Conservation (phyloP, 35 echinoderm and acorn worm genomes). For the Diadema setosum region DNA sequence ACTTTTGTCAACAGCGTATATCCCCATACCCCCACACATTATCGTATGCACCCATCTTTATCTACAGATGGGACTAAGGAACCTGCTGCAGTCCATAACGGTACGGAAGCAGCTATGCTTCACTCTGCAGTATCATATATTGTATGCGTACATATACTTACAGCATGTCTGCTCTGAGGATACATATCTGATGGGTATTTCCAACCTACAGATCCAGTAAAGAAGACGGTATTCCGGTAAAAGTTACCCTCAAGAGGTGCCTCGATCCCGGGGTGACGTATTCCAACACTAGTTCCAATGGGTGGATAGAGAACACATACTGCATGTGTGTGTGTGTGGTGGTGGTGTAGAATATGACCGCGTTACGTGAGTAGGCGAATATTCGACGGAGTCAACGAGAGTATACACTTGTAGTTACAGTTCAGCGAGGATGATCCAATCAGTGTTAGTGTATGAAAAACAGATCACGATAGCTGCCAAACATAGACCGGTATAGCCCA, state of each 20-base stretch:
- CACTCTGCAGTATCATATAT: too few relatives aligned
- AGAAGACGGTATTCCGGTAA: background rate
- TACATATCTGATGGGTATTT: too few relatives aligned
- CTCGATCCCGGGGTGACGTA: background rate
- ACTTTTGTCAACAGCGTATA: too few relatives aligned
- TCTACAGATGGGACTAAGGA: too few relatives aligned
- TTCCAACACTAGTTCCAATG: background rate
- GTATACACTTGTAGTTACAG: constrained; percentile 4
- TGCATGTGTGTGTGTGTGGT: background rate
- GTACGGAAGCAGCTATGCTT: too few relatives aligned
- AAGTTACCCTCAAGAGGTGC: background rate
- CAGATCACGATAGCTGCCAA: background rate
- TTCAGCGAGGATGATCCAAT: constrained; percentile 6
- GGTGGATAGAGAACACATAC: background rate
- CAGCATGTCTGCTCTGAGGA: constrained; percentile 86
- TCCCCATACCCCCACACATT: too few relatives aligned
- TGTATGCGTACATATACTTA: too few relatives aligned
- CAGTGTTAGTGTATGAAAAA: background rate
- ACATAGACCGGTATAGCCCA: background rate
- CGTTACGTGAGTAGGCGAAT: background rate
- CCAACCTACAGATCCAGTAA: constrained; percentile 29
- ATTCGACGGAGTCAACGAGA: background rate
- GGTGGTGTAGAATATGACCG: background rate
- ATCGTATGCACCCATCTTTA: too few relatives aligned
- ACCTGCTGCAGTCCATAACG: too few relatives aligned